Percentiles rank a stretch among this genome's conserved stretches.
Evolutionary conservation across 1,140 invertebrate species (phyloP).

Genomic region (Neodiprion pinetum): DNA sequence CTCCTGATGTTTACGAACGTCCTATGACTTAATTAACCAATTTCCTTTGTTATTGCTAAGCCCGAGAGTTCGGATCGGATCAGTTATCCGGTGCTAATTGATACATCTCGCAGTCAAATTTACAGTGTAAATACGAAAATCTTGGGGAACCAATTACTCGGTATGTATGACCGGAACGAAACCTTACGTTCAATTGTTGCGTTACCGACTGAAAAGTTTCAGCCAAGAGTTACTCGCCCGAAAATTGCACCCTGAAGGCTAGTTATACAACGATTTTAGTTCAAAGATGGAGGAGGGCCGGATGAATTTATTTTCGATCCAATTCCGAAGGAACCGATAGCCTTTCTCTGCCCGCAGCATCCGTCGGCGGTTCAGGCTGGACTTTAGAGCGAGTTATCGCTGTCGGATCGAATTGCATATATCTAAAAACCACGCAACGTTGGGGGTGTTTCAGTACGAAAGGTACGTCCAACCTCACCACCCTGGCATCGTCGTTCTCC

Average conservation of each 20-base stretch:
- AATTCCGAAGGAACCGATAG: not conserved
- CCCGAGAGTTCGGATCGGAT: not conserved
- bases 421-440: not conserved
- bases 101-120: not conserved
- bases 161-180: too few relatives aligned
- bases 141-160: too few relatives aligned
- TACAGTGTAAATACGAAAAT: not conserved
- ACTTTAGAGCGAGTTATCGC: slow-evolving; percentile 4
- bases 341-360: not conserved
- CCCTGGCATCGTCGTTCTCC: not conserved
- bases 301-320: not conserved
- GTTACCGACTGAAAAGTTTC: too few relatives aligned
- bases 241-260: too few relatives aligned
- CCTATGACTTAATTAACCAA: not conserved
- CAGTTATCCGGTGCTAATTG: too few relatives aligned
- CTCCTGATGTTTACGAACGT: not conserved
- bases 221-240: too few relatives aligned
- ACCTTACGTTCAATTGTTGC: too few relatives aligned
- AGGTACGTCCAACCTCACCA: not conserved
- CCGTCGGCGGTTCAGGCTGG: not conserved
- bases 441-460: not conserved
- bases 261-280: not conserved
- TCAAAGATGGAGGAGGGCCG: not conserved
- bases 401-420: slow-evolving; percentile 5
- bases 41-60: not conserved